Evolutionary conservation across 2,113 vertebrate genomes (phyloP), one percentile per base, ranked within the genome.

Genomic region (Mustela lutreola): DNA sequence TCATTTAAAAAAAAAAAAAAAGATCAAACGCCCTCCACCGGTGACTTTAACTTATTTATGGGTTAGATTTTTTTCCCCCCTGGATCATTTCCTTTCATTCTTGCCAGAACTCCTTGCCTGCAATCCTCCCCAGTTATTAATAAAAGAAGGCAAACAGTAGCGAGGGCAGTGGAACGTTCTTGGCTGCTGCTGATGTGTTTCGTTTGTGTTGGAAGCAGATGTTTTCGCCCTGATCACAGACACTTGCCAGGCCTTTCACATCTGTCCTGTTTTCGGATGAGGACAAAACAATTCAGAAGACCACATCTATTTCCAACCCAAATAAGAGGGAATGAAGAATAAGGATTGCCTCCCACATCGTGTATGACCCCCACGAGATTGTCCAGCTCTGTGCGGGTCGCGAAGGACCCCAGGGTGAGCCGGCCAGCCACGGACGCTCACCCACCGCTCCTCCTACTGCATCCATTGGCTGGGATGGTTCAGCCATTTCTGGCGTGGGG

Each of bases 121-220:
- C 91, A 58, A 45, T 58, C 90, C 96, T 97, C 96, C 97, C 93
- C 22, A 86, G 95, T 97, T 98, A 97, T 97, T 96, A 98, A 98
- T 98, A 97, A 98, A 97, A 97, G 82, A 81, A 96, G 97, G 87
- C 96, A 96, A 95, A 94, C 97, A 1, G 96, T 97, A 97, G 97
- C 95, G 0, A 84, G 39, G 9, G 11, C 26, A 2, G 42, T 2
- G 4, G 84, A 33, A 39, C 33, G 50, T 53, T 89, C 93, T 79
- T 91, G 95, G 96, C 97, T 84, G 93, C 93, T 19, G 94, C 93
- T 65, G 94, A 31, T 18, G 70, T 75, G 90, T 92, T 87, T 76
- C 18, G 70, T 90, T 95, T 90, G 94, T n/a, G 67, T 92, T 80
- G 50, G 94, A 45, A 96, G 95, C 98, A 97, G 93, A 97, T 96